Evolutionary conservation across 1,140 invertebrate species (phyloP).

Genomic region (Aplysia californica): DNA sequence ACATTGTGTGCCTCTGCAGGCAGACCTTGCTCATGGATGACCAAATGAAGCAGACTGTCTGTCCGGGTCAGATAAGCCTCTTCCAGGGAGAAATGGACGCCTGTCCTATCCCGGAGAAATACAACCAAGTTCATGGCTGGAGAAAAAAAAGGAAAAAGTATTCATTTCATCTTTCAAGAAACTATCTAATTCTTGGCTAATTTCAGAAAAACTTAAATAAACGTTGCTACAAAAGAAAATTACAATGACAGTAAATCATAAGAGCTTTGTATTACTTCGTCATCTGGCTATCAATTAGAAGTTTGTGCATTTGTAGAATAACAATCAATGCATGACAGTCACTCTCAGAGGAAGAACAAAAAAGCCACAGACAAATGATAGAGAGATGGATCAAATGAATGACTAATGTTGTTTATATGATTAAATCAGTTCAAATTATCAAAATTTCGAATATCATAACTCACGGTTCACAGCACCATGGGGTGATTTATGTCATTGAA

Average conservation of each 20-base stretch:
- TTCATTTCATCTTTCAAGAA: not conserved
- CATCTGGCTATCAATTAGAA: not conserved
- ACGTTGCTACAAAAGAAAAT: not conserved
- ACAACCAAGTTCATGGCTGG: conserved; percentile 66
- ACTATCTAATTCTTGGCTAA: not conserved
- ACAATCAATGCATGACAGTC: too few species aligned
- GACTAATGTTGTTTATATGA: too few species aligned
- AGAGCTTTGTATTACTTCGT: not conserved
- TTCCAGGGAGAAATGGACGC: conserved; percentile 72
- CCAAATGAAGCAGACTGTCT: conserved; percentile 70
- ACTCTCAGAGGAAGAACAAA: too few species aligned
- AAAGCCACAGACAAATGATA: too few species aligned
- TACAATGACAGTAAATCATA: not conserved
- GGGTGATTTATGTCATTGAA: too few species aligned
- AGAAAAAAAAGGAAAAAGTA: not conserved
- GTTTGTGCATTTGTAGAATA: not conserved
- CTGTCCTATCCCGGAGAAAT: conserved; percentile 73
- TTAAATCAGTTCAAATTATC: too few species aligned
- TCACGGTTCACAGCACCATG: too few species aligned
- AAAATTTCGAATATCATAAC: too few species aligned
- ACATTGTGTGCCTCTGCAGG: conserved; percentile 71
- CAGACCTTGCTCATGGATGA: conserved; percentile 73
- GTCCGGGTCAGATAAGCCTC: conserved; percentile 70
- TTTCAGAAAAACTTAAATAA: not conserved
- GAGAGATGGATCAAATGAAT: too few species aligned